These are phyloP conservation scores for Heptranchias perlo DNA, from an alignment of 2,113 vertebrate species.

Conservation along the genomic window DNA sequence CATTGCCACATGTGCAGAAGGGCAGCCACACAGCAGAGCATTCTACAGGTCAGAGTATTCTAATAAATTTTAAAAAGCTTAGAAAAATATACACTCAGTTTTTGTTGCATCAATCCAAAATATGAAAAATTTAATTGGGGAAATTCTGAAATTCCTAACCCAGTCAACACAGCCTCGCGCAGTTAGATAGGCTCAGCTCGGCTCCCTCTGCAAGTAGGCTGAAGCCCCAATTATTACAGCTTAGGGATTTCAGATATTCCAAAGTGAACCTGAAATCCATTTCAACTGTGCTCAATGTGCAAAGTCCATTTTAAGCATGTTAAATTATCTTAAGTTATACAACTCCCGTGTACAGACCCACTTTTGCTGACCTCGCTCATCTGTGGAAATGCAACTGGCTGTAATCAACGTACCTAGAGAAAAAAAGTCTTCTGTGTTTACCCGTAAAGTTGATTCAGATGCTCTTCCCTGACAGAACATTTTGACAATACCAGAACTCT, in stretches of 20 bases:
- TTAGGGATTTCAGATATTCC: neutral
- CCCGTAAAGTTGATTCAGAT: conserved; percentile 22
- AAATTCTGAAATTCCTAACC: neutral
- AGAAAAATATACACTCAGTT: conserved; percentile 15
- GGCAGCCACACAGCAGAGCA: neutral
- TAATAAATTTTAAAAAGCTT: neutral
- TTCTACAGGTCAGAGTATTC: neutral
- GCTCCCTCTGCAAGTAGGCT: neutral
- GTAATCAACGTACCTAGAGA: neutral
- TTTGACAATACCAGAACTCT: neutral
- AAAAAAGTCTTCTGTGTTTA: neutral
- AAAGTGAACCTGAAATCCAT: neutral
- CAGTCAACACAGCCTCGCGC: neutral
- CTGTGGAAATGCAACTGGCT: neutral
- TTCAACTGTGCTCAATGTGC: neutral
- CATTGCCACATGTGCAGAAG: neutral
- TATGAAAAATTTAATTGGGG: neutral
- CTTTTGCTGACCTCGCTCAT: neutral
- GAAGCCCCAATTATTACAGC: neutral
- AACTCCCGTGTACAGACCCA: neutral
- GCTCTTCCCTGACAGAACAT: neutral
- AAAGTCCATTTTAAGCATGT: neutral
- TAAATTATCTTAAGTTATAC: neutral
- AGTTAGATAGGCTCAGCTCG: neutral
- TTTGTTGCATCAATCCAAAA: neutral